Evolutionary conservation across 2,797 vertebrate genomes (phyloP).

Genomic region (Neomorphus geoffroyi): DNA sequence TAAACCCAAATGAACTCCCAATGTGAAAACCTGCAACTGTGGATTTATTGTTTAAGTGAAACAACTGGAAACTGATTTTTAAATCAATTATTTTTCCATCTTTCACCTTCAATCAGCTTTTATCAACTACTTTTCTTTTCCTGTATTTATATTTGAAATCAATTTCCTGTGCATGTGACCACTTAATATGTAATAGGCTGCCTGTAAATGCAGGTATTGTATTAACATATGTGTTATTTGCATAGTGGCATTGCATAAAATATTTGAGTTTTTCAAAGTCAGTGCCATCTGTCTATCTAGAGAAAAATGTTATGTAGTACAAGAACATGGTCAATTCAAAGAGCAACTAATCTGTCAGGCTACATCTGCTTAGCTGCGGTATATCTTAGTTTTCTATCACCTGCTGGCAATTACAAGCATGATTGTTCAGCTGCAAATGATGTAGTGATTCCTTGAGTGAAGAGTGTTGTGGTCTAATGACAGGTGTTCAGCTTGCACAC

Average conservation of each 20-base stretch:
- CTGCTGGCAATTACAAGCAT: constrained; percentile 7
- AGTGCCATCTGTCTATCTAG: not conserved
- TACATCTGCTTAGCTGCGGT: not conserved
- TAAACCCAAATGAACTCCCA: not conserved
- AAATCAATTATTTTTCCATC: not conserved
- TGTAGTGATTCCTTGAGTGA: not conserved
- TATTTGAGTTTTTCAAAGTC: not conserved
- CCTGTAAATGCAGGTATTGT: not conserved
- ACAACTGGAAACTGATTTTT: not conserved
- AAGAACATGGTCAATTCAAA: not conserved
- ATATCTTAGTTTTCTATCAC: not conserved
- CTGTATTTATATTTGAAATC: not conserved
- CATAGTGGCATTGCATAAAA: not conserved
- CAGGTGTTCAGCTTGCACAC: not conserved
- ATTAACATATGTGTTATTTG: not conserved
- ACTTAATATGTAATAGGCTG: not conserved
- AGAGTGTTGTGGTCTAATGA: not conserved
- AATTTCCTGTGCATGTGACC: not conserved
- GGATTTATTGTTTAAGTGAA: not conserved
- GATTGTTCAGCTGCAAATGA: not conserved
- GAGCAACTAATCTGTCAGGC: not conserved
- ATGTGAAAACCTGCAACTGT: not conserved
- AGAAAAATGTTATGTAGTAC: not conserved
- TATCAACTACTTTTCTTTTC: not conserved
- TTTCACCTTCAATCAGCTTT: not conserved